Conservation (phyloP, 2,888 invertebrate species). For the Leptogaster cylindrica region DNA sequence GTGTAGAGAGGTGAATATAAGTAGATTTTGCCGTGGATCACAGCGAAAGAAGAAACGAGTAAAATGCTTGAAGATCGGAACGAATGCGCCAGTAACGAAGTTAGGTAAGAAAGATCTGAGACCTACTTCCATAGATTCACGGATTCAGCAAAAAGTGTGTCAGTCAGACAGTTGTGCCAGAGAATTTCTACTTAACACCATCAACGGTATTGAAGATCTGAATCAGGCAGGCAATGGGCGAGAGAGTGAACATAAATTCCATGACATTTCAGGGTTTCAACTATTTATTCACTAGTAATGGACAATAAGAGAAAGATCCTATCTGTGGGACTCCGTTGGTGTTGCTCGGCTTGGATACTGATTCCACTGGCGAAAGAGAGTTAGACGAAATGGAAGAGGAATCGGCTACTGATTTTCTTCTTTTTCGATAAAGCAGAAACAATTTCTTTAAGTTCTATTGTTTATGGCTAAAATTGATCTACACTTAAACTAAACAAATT, state of each 20-base stretch:
- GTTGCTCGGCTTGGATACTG: no score
- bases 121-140: conserved; percentile 52
- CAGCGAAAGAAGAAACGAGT: conserved; percentile 41
- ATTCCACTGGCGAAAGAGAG: no score
- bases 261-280: conserved; percentile 25
- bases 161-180: conserved; percentile 50
- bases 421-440: no score
- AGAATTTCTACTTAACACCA: conserved; percentile 38
- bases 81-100: conserved; percentile 28
- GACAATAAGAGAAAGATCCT: conserved; percentile 8
- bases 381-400: neutral
- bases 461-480: no score
- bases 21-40: conserved; percentile 13
- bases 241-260: conserved; percentile 23
- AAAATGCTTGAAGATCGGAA: conserved; percentile 39
- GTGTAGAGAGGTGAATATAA: conserved; percentile 32
- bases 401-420: neutral
- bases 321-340: no score
- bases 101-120: conserved; percentile 44
- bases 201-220: conserved; percentile 23
- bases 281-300: neutral
- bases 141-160: conserved; percentile 51
- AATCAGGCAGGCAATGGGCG: conserved; percentile 29
- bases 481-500: no score
- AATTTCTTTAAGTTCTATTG: no score